phyloP scores from a whole-genome alignment of 2,888 invertebrate species.

The Dyspetes luteomarginatus region DNA sequence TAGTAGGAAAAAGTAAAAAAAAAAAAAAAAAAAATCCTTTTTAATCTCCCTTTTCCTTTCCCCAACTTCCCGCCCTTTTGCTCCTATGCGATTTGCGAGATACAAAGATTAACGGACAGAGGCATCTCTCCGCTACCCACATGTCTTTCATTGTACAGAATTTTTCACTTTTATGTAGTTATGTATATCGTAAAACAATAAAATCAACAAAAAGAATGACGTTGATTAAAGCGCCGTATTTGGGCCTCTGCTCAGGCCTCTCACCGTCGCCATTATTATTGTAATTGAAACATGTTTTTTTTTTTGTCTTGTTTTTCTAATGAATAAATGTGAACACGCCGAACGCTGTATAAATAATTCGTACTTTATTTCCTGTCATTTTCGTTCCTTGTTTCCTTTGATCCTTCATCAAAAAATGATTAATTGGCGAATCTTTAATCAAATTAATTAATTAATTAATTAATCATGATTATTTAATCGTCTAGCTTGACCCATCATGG shows the following conservation, averaged over 20 bases:
- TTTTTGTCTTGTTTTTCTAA: conserved; percentile 71
- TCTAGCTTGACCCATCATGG: too few species aligned
- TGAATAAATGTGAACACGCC: conserved; percentile 83
- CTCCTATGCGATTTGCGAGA: conserved; percentile 61
- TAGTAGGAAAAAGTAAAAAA: conserved; percentile 42
- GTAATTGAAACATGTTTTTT: conserved; percentile 76
- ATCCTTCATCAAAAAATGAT: background rate
- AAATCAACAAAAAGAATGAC: conserved; percentile 71
- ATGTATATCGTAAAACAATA: conserved; percentile 62
- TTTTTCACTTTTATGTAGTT: conserved; percentile 83
- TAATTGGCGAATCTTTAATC: background rate
- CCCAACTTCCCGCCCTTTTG: conserved; percentile 31
- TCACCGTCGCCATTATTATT: conserved; percentile 79
- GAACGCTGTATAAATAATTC: conserved; percentile 71
- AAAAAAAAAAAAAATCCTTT: conserved; percentile 46
- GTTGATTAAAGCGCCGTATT: conserved; percentile 76
- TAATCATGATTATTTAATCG: too few species aligned
- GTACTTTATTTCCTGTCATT: conserved; percentile 36
- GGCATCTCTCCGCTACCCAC: conserved; percentile 83
- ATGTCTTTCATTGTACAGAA: conserved; percentile 84
- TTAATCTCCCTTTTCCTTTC: background rate
- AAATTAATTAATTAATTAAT: too few species aligned
- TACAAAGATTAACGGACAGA: conserved; percentile 75
- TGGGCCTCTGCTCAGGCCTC: conserved; percentile 27
- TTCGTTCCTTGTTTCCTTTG: background rate